A percentile compares a stretch with the other conserved stretches of the same genome.
These are phyloP conservation scores for Anguilla pacifica DNA, from an alignment of 2,797 vertebrate species.

Conservation along the genomic window DNA sequence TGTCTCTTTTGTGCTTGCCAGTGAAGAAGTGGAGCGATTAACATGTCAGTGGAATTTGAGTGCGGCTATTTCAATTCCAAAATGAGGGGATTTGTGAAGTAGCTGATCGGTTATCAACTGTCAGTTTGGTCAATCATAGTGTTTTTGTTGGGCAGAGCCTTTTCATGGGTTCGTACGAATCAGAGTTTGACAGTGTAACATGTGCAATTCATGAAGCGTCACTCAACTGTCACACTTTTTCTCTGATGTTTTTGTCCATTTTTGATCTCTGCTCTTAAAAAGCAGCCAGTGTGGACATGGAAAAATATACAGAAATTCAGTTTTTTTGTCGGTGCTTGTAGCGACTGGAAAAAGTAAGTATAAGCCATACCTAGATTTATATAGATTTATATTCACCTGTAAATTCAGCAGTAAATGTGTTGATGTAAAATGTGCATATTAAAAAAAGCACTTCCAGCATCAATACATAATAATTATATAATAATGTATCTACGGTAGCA, in stretches of 20 bases:
- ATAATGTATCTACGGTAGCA: not conserved
- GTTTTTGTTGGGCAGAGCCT: not conserved
- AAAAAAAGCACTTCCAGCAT: too few relatives aligned
- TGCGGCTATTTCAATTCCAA: not conserved
- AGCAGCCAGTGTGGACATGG: not conserved
- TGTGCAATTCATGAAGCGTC: not conserved
- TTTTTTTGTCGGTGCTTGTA: not conserved
- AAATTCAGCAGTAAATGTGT: too few relatives aligned
- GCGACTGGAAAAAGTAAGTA: not conserved
- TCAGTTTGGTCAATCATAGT: not conserved
- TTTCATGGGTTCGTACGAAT: not conserved
- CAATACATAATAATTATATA: not conserved
- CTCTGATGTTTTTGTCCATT: not conserved
- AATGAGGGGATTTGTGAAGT: not conserved
- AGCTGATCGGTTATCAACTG: not conserved
- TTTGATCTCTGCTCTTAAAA: not conserved
- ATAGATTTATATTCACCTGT: not conserved
- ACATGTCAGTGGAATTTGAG: not conserved
- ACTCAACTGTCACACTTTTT: not conserved
- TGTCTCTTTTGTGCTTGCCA: not conserved
- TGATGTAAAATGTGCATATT: not conserved
- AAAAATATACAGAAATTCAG: not conserved
- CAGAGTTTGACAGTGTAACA: not conserved
- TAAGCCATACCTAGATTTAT: too few relatives aligned
- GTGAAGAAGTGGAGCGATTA: not conserved